Evolutionary conservation across 2,797 vertebrate species (phyloP), one percentile per base, ranked within the genome.

Genomic region (Delichon dasypus): DNA sequence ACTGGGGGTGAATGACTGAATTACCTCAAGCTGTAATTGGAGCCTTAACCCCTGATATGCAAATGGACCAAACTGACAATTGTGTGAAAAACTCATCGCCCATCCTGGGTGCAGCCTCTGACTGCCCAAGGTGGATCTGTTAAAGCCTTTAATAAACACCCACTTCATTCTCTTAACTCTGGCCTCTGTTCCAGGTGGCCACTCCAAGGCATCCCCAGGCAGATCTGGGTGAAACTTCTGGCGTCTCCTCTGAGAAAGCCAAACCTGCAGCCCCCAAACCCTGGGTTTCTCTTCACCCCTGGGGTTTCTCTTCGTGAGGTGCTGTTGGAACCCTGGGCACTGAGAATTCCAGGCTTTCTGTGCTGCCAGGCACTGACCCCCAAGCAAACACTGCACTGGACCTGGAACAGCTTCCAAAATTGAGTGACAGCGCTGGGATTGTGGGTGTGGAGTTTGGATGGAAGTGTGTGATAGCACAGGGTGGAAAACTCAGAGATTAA

Each of bases 11-110:
- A 21, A 19, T 3, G 22, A 10, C 10, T 16, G n/a, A 36, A 50
- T 50, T 21, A 13, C 3, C 73, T 50, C 45, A 8, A 16, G 13
- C 22, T 75, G 34, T 1, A 40, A 75, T 13, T 61, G 72, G 22
- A n/a, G 22, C 2, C 40, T 75, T n/a, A n/a, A 40, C 34, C 44
- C 71, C 42, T 75, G 72, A 26, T 20, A 32, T 50, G 17, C 7
- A n/a, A 61, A 75, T 10, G 1, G 10, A 26, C 8, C 45, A 61
- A 16, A 61, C 3, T 40, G 1, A 15, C 2, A 38, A 7, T 3
- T 32, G 44, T 7, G 3, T 32, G 73, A 21, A 10, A 50, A 61
- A 20, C 57, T n/a, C 1, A 12, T 19, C 1, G 22, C 8, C 73
- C 34, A 8, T 2, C 5, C 3, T 50, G 45, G 42, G 34, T 11